These are phyloP conservation scores for Scaptomyza caliginosa DNA, from an alignment of 2,888 invertebrate genomes.

Conservation along the genomic window DNA sequence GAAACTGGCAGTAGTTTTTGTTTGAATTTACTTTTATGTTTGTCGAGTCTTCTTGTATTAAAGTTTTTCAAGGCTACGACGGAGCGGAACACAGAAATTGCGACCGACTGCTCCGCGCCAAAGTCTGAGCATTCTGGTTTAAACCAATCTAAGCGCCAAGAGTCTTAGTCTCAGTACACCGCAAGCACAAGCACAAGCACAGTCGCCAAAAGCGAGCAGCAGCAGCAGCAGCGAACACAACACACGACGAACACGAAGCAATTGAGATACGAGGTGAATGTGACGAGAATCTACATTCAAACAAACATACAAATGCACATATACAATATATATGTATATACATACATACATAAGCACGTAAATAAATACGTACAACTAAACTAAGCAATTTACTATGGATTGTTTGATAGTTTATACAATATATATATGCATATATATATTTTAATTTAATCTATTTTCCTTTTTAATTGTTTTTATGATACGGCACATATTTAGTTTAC, in stretches of 20 bases:
- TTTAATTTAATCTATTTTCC: conserved; percentile 13
- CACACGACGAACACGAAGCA: conserved; percentile 36
- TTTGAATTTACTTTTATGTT: conserved; percentile 1
- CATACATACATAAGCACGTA: conserved; percentile 25
- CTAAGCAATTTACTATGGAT: conserved; percentile 71
- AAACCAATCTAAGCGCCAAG: conserved; percentile 53
- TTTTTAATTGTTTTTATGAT: conserved; percentile 32
- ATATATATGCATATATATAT: conserved; percentile 3
- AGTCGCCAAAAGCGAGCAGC: conserved; percentile 31
- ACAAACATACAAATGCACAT: conserved; percentile 1
- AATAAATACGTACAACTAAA: conserved; percentile 50
- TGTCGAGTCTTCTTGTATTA: conserved; percentile 10
- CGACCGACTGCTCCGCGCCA: conserved; percentile 63
- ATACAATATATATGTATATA: conserved; percentile 10
- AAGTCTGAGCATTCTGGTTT: conserved; percentile 66
- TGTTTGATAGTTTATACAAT: conserved; percentile 24
- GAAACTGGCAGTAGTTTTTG: conserved; percentile 11
- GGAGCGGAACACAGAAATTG: conserved; percentile 45
- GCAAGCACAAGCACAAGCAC: conserved; percentile 12
- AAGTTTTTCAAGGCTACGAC: conserved; percentile 38
- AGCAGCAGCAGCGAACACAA: not conserved
- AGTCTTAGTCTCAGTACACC: conserved; percentile 18
- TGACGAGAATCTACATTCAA: conserved; percentile 43
- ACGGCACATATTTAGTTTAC: conserved; percentile 19
- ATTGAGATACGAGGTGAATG: conserved; percentile 53